Conservation (phyloP, 2,113 vertebrate genomes). For the Nerophis lumbriciformis region DNA sequence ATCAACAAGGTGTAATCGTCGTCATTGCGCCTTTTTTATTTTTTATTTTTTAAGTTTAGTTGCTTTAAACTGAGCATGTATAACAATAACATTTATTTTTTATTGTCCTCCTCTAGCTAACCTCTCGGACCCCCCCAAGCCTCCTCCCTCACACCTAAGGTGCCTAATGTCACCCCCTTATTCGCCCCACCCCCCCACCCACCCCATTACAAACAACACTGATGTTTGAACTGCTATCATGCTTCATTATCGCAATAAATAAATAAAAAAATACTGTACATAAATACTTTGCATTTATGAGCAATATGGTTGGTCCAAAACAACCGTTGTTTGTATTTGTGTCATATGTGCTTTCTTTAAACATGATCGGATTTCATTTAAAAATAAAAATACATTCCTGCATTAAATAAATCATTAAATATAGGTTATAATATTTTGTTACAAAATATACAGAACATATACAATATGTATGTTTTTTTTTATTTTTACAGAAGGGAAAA, state of each 20-base stretch:
- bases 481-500: no score
- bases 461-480: no score
- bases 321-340: no score
- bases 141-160: slow-evolving; percentile 57
- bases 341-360: not conserved
- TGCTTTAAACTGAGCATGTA: slow-evolving; percentile 5
- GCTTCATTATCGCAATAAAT: not conserved
- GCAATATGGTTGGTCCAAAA: no score
- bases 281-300: no score
- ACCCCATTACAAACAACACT: slow-evolving; percentile 14
- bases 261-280: no score
- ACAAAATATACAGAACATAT: no score
- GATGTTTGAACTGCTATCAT: not conserved
- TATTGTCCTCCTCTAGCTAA: slow-evolving; percentile 52
- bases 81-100: slow-evolving; percentile 42
- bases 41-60: no score
- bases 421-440: no score
- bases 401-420: no score
- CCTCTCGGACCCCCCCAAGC: slow-evolving; percentile 13
- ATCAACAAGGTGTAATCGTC: not conserved
- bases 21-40: no score
- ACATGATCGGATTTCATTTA: not conserved
- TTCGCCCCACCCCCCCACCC: slow-evolving; percentile 25
- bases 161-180: slow-evolving; percentile 57
- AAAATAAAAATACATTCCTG: not conserved